Conservation (phyloP, 2,888 invertebrate species). For the Kuschelorhynchus macadamiae region DNA sequence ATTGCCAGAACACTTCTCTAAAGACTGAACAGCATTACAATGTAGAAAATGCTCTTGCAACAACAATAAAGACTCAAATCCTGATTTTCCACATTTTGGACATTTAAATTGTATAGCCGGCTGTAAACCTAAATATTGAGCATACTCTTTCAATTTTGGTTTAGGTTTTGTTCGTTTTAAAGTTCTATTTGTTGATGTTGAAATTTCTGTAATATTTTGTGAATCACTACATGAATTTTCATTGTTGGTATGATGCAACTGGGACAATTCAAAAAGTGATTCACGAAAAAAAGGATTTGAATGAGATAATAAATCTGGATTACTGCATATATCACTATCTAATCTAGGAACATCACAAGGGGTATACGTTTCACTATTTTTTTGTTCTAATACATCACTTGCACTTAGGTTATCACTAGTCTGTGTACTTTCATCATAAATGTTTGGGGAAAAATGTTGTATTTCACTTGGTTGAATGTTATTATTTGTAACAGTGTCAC, state of each 20-base stretch:
- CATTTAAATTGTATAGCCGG: constrained; percentile 82
- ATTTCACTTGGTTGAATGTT: constrained; percentile 9
- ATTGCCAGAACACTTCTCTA: constrained; percentile 53
- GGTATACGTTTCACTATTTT: constrained; percentile 19
- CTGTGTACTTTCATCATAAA: constrained; percentile 26
- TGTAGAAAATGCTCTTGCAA: constrained; percentile 79
- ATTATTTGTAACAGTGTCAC: constrained; percentile 8
- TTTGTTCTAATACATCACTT: constrained; percentile 16
- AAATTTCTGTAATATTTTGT: constrained; percentile 23
- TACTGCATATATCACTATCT: constrained; percentile 31
- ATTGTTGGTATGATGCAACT: constrained; percentile 56
- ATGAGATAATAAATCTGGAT: constrained; percentile 54
- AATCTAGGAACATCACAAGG: constrained; percentile 41
- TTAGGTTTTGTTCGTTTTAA: constrained; percentile 58
- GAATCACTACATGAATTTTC: constrained; percentile 38
- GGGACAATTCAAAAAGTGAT: constrained; percentile 66
- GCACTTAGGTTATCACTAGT: constrained; percentile 36
- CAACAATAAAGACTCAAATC: constrained; percentile 77
- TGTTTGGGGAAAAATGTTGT: constrained; percentile 8
- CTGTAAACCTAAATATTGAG: constrained; percentile 80
- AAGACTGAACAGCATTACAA: constrained; percentile 68
- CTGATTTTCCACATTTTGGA: constrained; percentile 79
- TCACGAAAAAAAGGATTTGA: constrained; percentile 67
- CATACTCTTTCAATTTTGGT: constrained; percentile 72
- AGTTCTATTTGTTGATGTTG: constrained; percentile 27